Evolutionary conservation across 2,888 invertebrate genomes (phyloP).

Genomic region (Apamea monoglypha): DNA sequence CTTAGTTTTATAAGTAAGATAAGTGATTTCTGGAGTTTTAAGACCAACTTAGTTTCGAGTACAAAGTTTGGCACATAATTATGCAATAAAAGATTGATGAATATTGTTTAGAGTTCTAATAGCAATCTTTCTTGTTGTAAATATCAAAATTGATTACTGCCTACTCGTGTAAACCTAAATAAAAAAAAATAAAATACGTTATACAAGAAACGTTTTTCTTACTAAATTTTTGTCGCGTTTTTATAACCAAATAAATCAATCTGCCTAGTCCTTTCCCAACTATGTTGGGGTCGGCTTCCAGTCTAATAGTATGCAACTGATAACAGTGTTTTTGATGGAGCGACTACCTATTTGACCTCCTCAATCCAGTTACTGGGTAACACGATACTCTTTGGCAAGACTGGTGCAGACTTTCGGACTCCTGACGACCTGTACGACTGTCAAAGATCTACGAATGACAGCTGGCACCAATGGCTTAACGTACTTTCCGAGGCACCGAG

Average conservation of each 20-base stretch:
- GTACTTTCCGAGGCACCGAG: background rate
- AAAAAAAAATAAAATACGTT: too few species aligned
- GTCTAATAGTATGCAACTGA: background rate
- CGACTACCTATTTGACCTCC: background rate
- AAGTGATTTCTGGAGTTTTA: constrained; percentile 4
- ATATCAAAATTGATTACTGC: background rate
- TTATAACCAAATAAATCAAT: background rate
- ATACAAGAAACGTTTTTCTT: background rate
- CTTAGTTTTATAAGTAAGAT: background rate
- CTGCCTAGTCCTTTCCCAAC: background rate
- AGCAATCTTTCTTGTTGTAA: background rate
- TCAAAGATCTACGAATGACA: background rate
- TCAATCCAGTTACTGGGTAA: background rate
- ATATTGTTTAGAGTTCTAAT: background rate
- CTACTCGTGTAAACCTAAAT: background rate
- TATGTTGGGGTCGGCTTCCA: background rate
- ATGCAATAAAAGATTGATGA: constrained; percentile 14
- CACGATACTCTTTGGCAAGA: background rate
- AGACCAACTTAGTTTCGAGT: background rate
- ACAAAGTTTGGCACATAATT: constrained; percentile 18
- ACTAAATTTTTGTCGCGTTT: background rate
- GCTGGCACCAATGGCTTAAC: background rate
- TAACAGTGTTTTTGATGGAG: background rate
- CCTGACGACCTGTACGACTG: background rate
- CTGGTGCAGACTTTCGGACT: background rate